Base-by-base conservation (phyloP, 1,140 invertebrate species). In the Carcinoscorpius rotundicauda region DNA sequence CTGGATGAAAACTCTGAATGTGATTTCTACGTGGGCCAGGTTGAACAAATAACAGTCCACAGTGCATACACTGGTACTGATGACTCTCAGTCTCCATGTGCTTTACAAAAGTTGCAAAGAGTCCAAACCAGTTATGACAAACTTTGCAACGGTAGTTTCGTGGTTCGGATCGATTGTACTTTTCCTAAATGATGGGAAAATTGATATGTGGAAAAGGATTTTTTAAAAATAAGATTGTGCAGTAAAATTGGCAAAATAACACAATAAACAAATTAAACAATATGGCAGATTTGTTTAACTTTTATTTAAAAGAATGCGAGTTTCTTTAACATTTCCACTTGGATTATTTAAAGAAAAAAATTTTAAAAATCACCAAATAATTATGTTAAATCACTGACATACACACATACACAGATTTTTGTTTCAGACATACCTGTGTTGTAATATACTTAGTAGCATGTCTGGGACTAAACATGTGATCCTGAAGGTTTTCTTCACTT, bases 51-150 rank as follows among this genome's bases (percentile, higher is more conserved):
- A 72, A 61, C 51, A 73, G 63, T 4, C 72, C 72, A 68, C 72
- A 73, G 61, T 73, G 68, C 49, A 53, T 59, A 62, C 72, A 73
- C 5, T 66, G 64, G 64, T 73, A 73, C 51, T 71, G 67, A 64
- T 73, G 72, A 62, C 65, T 66, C 66, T 73, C 72, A 11, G 70
- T 73, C 64, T 73, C 72, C 68, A 73, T 68, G 58, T 73, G 72
- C 50, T 72, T 69, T 5, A 73, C 67, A 66, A 71, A 73, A 49
- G 72, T 73, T 48, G 72, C 72, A 61, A 69, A 68, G 51, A 73
- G 67, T 52, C 72, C 72, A 66, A 72, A 72, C 70, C 73, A 73
- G 56, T 67, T 73, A 49, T 73, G 72, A 67, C 72, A 73, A 9
- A 73, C 72, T 63, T 72, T 72, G 58, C 72, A 73, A 51, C 72